Conservation (phyloP, 2,113 vertebrate genomes). For the Calyptomena viridis region DNA sequence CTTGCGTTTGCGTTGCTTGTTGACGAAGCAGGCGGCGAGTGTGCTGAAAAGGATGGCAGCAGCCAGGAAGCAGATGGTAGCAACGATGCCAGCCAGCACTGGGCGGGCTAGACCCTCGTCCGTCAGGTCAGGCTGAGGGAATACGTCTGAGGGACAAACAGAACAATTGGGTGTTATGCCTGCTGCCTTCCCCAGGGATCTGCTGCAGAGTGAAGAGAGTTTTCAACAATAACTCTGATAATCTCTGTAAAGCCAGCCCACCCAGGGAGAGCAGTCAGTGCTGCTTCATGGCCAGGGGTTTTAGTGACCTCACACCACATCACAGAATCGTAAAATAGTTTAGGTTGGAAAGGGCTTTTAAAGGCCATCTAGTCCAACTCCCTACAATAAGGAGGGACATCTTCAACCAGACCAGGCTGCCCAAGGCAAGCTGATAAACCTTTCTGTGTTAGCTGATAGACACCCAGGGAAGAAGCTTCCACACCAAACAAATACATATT, state of each 20-base stretch:
- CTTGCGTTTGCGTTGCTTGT: slow-evolving; percentile 96
- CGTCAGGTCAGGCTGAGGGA: slow-evolving; percentile 90
- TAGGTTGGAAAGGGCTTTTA: neutral
- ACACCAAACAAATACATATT: neutral
- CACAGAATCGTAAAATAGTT: neutral
- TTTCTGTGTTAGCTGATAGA: neutral
- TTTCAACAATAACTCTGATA: neutral
- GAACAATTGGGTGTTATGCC: accelerated
- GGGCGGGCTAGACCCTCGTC: slow-evolving; percentile 95
- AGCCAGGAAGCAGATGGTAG: slow-evolving; percentile 97
- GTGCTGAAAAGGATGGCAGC: slow-evolving; percentile 98
- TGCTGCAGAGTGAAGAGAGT: neutral
- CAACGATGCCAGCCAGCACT: slow-evolving; percentile 95
- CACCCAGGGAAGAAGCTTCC: neutral
- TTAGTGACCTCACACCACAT: neutral
- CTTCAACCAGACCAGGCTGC: neutral
- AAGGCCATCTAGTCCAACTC: neutral
- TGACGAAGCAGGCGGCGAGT: slow-evolving; percentile 96
- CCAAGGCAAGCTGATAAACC: neutral
- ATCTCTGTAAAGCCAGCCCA: neutral
- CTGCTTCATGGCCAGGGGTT: neutral
- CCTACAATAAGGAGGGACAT: neutral
- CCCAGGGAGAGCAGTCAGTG: accelerated
- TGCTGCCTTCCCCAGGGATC: neutral
- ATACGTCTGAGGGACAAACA: slow-evolving; percentile 81